Conservation (phyloP, 2,888 invertebrate genomes). For the Smittia aterrima region DNA sequence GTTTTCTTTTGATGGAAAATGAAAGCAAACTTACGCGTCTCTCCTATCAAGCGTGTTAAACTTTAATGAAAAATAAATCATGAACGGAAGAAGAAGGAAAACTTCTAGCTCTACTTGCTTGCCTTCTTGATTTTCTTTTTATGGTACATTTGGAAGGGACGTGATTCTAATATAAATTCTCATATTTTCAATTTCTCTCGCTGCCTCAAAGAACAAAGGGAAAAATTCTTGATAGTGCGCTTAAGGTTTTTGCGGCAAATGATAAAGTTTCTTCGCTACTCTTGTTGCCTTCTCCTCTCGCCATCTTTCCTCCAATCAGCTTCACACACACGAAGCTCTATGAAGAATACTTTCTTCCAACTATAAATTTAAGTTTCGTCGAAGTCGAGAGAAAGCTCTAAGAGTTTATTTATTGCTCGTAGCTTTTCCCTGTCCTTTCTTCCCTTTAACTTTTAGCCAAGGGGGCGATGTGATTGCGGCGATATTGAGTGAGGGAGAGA, state of each 20-base stretch:
- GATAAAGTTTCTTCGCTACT: not conserved
- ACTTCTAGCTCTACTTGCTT: not conserved
- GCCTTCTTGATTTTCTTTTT: not conserved
- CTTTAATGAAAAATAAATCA: slow-evolving; percentile 8
- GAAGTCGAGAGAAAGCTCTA: not conserved
- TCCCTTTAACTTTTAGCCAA: not conserved
- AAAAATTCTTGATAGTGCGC: slow-evolving; percentile 16
- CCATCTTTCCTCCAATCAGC: not conserved
- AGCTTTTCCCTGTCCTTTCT: not conserved
- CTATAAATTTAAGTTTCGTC: slow-evolving; percentile 8
- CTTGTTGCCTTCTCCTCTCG: not conserved
- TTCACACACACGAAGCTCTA: not conserved
- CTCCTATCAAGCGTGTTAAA: not conserved
- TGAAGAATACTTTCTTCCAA: not conserved
- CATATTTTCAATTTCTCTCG: slow-evolving; percentile 37
- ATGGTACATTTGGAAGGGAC: slow-evolving; percentile 34
- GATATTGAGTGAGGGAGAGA: no score
- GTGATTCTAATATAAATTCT: slow-evolving; percentile 34
- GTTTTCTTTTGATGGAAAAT: not conserved
- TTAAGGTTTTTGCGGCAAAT: not conserved
- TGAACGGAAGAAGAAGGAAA: not conserved
- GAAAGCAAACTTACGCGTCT: not conserved
- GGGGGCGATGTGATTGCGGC: not conserved
- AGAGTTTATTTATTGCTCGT: slow-evolving; percentile 5
- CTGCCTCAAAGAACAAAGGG: not conserved